Conservation (phyloP, 1,140 invertebrate genomes). For the Drosophila tristis region DNA sequence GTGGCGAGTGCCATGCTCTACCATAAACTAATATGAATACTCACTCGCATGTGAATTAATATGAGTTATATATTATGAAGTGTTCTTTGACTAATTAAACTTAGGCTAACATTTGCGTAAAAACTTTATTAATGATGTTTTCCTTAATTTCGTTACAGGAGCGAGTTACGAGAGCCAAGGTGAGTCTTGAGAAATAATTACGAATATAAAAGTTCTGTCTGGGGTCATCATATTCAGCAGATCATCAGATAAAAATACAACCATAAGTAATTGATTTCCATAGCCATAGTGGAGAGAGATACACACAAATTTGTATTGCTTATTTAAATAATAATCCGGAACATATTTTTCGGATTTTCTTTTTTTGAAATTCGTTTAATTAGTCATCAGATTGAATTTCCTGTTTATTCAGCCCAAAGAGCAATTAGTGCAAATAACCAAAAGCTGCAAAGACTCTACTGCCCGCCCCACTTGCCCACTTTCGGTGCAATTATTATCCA, state of each 20-base stretch:
- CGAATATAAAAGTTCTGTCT: neutral
- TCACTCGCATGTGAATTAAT: conserved; percentile 4
- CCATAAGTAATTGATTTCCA: neutral
- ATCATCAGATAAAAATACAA: too few species aligned
- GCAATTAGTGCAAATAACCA: conserved; percentile 58
- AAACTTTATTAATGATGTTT: conserved; percentile 45
- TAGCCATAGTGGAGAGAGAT: too few species aligned
- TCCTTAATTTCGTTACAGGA: conserved; percentile 55
- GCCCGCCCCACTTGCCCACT: conserved; percentile 24
- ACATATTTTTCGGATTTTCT: conserved; percentile 23
- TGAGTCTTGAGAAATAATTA: conserved; percentile 30
- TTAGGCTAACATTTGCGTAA: conserved; percentile 14
- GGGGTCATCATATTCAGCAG: too few species aligned
- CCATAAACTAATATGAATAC: neutral
- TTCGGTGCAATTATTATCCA: conserved; percentile 64
- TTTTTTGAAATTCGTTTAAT: conserved; percentile 23
- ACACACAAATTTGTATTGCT: too few species aligned
- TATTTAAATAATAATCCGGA: conserved; percentile 4
- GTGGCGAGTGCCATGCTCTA: too few species aligned
- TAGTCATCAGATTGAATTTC: conserved; percentile 38
- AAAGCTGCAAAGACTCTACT: conserved; percentile 55
- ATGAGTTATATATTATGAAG: neutral
- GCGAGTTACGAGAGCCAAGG: conserved; percentile 57
- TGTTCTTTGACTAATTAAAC: conserved; percentile 22
- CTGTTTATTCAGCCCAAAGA: conserved; percentile 34